Evolutionary conservation across 2,113 vertebrate genomes (phyloP).

Genomic region (Urocolius indicus): DNA sequence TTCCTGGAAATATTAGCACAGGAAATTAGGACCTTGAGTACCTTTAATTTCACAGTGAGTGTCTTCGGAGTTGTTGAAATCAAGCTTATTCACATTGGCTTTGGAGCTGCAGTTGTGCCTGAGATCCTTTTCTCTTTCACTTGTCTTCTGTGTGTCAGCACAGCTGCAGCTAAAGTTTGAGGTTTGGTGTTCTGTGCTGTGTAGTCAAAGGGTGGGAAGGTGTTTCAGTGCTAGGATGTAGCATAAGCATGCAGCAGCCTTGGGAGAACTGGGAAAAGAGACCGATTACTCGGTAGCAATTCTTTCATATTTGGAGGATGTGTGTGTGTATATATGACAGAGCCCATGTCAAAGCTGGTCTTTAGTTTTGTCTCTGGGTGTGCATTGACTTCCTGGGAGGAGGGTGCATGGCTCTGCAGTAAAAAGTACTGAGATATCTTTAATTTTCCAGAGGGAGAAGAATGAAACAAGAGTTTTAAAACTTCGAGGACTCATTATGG

Average conservation of each 20-base stretch:
- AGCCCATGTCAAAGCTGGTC: background rate
- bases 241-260: background rate
- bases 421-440: background rate
- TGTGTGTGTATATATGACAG: background rate
- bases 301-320: background rate
- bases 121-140: background rate
- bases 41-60: background rate
- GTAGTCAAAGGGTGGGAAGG: background rate
- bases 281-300: background rate
- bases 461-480: slow-evolving; percentile 53
- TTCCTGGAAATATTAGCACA: background rate
- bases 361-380: background rate
- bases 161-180: background rate
- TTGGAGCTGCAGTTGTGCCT: background rate
- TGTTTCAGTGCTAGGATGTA: background rate
- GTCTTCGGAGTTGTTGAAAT: background rate
- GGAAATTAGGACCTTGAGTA: background rate
- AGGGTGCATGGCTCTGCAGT: background rate
- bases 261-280: background rate
- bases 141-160: background rate
- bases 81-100: background rate
- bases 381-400: background rate
- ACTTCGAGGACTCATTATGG: slow-evolving; percentile 76
- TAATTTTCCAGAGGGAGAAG: background rate
- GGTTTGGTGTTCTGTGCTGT: background rate